A percentile compares a stretch with the other conserved stretches of the same genome.
Conservation (phyloP, 2,113 vertebrate species). For the Carlito syrichta region DNA sequence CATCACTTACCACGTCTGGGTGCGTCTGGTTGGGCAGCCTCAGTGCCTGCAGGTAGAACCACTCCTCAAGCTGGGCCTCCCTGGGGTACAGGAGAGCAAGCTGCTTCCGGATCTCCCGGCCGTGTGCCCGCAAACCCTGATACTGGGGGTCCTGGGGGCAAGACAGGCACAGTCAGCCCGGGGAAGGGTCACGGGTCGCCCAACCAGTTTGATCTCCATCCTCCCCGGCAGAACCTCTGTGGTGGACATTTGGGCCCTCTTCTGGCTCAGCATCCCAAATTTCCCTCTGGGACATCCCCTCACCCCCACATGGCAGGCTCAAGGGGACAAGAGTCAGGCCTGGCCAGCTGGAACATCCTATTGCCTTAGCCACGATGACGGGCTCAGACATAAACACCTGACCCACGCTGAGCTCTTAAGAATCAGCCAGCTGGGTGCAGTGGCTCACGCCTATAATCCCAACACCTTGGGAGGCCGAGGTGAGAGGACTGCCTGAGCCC, state of each 20-base stretch:
- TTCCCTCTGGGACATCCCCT: neutral
- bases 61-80: slow-evolving; percentile 83
- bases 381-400: neutral
- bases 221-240: neutral
- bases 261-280: neutral
- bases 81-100: slow-evolving; percentile 80
- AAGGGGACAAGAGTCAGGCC: neutral
- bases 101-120: slow-evolving; percentile 83
- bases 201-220: neutral
- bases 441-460: too few relatives aligned
- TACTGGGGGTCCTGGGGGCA: slow-evolving; percentile 83
- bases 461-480: too few relatives aligned
- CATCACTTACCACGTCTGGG: slow-evolving; percentile 85
- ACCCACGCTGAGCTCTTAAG: neutral
- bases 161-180: neutral
- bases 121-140: slow-evolving; percentile 77
- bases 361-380: neutral
- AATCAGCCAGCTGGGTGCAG: too few relatives aligned
- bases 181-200: neutral
- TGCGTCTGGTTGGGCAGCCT: slow-evolving; percentile 91
- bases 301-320: neutral
- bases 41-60: slow-evolving; percentile 86
- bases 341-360: neutral
- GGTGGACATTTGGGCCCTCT: neutral
- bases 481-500: too few relatives aligned